A percentile compares a stretch with the other conserved stretches of the same genome.
phyloP scores from a whole-genome alignment of 2,113 vertebrate genomes.

The Dolichallabes microphthalmus region DNA sequence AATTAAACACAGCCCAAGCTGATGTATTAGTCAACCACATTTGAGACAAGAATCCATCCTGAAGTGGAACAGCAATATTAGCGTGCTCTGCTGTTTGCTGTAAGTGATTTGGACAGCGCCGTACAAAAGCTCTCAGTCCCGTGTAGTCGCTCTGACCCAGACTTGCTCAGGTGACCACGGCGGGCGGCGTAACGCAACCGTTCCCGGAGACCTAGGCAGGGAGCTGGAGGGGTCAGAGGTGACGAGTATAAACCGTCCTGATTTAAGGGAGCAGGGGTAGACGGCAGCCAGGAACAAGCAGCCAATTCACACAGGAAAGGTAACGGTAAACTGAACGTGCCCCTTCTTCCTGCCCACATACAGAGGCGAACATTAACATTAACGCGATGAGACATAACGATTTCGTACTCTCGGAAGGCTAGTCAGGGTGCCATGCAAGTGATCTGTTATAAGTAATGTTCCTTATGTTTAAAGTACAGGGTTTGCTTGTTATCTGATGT shows the following conservation, averaged over 20 bases:
- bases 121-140: constrained; percentile 63
- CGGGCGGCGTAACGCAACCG: constrained; percentile 69
- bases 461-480: not conserved
- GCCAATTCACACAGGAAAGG: constrained; percentile 68
- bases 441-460: constrained; percentile 9
- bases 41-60: constrained; percentile 22
- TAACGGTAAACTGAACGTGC: constrained; percentile 53
- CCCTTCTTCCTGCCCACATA: constrained; percentile 57
- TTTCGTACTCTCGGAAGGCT: constrained; percentile 12
- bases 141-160: constrained; percentile 58
- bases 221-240: constrained; percentile 68
- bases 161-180: constrained; percentile 62
- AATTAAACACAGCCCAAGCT: not conserved
- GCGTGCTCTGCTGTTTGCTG: constrained; percentile 9
- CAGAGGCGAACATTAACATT: constrained; percentile 64
- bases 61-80: constrained; percentile 27
- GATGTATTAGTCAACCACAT: not conserved
- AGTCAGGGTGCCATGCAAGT: not conserved
- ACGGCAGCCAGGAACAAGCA: constrained; percentile 62
- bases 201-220: constrained; percentile 69
- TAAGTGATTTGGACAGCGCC: constrained; percentile 38
- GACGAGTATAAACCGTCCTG: constrained; percentile 69
- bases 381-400: constrained; percentile 49
- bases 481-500: not conserved
- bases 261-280: constrained; percentile 41